A percentile compares a stretch with the other conserved stretches of the same genome.
phyloP scores from a whole-genome alignment of 2,888 invertebrate genomes.

The Diaperis boleti region DNA sequence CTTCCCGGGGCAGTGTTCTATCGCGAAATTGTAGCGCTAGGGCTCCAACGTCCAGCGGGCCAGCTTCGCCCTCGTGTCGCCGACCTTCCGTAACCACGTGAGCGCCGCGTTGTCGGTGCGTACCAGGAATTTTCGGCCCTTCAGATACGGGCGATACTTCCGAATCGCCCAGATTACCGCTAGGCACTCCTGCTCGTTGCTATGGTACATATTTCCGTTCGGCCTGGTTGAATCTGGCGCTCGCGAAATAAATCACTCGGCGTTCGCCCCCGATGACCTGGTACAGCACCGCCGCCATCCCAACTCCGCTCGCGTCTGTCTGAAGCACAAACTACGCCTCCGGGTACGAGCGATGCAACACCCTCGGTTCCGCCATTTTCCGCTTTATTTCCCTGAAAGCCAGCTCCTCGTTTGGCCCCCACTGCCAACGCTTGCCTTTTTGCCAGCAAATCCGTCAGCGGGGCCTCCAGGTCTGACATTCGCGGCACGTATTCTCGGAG shows the following conservation, averaged over 20 bases:
- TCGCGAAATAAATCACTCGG: background rate
- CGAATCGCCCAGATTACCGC: background rate
- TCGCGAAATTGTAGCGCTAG: background rate
- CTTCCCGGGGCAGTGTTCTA: background rate
- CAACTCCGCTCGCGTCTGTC: background rate
- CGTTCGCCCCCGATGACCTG: background rate
- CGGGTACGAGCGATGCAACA: background rate
- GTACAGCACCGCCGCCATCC: too few relatives aligned
- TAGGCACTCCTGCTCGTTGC: too few relatives aligned
- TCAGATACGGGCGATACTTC: background rate
- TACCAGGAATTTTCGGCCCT: background rate
- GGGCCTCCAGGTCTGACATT: background rate
- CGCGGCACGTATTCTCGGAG: constrained; percentile 26
- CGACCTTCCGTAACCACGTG: background rate
- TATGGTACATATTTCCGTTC: background rate
- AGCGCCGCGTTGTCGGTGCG: background rate
- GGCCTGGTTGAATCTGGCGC: background rate
- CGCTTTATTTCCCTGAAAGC: background rate
- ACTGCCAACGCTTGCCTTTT: background rate
- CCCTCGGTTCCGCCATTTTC: background rate
- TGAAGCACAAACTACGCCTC: background rate
- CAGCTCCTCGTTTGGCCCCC: background rate
- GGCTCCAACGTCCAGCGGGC: background rate
- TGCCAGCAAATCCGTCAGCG: background rate
- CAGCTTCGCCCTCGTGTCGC: background rate